A percentile compares a stretch with the other conserved stretches of the same genome.
Conservation (phyloP, 2,888 invertebrate species). For the Dexiosoma caninum region DNA sequence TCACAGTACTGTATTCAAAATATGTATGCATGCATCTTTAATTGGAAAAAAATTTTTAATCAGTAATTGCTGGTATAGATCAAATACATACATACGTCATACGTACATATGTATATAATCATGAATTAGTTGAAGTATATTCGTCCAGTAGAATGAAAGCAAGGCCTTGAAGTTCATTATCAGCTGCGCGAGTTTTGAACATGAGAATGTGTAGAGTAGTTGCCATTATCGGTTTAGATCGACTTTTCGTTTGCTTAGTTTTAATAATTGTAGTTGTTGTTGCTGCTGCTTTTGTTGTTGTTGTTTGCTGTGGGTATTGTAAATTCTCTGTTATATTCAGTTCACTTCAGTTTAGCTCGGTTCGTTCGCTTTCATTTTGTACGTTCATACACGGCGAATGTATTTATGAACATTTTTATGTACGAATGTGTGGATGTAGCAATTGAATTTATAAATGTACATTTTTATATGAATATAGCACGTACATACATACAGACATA, state of each 20-base stretch:
- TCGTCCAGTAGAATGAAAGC: not conserved
- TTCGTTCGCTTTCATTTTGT: slow-evolving; percentile 48
- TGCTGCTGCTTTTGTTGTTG: slow-evolving; percentile 5
- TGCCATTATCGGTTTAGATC: slow-evolving; percentile 32
- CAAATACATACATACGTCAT: too few relatives aligned
- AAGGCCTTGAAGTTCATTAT: not conserved
- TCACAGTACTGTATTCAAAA: too few relatives aligned
- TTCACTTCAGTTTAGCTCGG: slow-evolving; percentile 59
- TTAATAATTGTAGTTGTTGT: slow-evolving; percentile 23
- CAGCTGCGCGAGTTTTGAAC: not conserved
- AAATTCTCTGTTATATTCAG: slow-evolving; percentile 51
- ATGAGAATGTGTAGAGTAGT: slow-evolving; percentile 13
- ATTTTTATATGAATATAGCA: not conserved
- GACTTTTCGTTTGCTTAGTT: slow-evolving; percentile 26
- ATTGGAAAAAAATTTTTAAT: too few relatives aligned
- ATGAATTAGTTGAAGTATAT: not conserved
- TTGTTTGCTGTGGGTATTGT: slow-evolving; percentile 22
- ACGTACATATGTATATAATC: too few relatives aligned
- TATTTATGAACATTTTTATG: not conserved
- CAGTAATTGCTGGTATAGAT: too few relatives aligned
- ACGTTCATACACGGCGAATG: not conserved
- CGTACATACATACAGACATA: not conserved
- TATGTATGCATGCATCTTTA: too few relatives aligned
- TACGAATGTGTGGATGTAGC: not conserved
- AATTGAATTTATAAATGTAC: not conserved